Conservation (phyloP, 1,140 invertebrate species). For the Probaryconus sp. region DNA sequence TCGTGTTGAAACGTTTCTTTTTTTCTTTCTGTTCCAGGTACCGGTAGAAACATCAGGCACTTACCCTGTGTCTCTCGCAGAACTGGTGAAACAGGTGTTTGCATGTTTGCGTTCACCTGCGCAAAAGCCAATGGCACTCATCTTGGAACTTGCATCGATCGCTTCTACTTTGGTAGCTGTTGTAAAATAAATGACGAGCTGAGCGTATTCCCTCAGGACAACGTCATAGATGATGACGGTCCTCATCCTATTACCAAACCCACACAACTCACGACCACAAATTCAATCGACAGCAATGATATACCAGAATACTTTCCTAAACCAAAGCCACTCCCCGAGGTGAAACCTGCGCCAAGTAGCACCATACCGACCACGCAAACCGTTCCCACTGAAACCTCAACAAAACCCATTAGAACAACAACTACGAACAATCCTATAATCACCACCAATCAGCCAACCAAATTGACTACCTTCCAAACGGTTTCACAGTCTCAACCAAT, state of each 20-base stretch:
- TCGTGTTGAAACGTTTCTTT: conserved; percentile 9
- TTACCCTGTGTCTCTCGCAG: conserved; percentile 89
- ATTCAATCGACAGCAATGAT: conserved; percentile 72
- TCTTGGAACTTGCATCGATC: conserved; percentile 93
- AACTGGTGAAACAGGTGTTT: conserved; percentile 88
- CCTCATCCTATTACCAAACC: conserved; percentile 61
- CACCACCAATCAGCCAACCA: conserved; percentile 66
- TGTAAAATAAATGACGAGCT: conserved; percentile 83
- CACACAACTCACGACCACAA: conserved; percentile 57
- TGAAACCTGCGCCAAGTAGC: conserved; percentile 49
- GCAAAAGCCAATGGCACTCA: conserved; percentile 94
- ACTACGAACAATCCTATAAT: conserved; percentile 62
- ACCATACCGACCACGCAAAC: conserved; percentile 30
- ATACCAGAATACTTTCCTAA: conserved; percentile 73
- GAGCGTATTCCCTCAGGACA: conserved; percentile 74
- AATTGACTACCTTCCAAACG: conserved; percentile 73
- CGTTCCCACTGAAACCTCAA: neutral
- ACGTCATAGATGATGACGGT: conserved; percentile 73
- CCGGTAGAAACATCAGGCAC: conserved; percentile 91
- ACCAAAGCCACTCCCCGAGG: conserved; percentile 66
- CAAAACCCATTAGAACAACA: conserved; percentile 16
- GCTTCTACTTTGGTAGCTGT: conserved; percentile 94
- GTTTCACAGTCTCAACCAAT: conserved; percentile 40
- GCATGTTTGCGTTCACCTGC: conserved; percentile 97
- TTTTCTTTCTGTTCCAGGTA: conserved; percentile 79